Evolutionary conservation across 2,113 vertebrate genomes (phyloP).

Genomic region (Elephas maximus): DNA sequence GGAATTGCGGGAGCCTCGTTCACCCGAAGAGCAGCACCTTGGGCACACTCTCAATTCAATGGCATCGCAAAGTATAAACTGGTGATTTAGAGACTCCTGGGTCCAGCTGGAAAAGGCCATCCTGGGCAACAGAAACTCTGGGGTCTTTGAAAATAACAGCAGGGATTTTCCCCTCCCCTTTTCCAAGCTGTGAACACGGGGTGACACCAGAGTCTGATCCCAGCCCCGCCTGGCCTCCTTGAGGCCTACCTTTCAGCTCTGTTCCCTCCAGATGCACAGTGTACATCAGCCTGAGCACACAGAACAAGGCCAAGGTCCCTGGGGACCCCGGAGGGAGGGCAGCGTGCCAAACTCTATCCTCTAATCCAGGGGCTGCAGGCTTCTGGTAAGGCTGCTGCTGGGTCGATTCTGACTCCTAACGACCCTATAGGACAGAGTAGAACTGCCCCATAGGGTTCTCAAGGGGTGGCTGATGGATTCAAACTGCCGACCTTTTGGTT

Average conservation of each 20-base stretch:
- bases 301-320: background rate
- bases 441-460: too few relatives aligned
- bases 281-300: background rate
- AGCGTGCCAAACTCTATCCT: background rate
- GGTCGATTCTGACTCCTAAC: too few relatives aligned
- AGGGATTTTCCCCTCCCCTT: too few relatives aligned
- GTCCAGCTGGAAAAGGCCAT: rapidly evolving
- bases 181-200: background rate
- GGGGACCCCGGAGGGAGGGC: background rate
- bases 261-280: background rate
- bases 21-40: background rate
- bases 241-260: background rate
- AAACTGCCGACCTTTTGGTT: too few relatives aligned
- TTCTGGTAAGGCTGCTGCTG: background rate
- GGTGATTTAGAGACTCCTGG: background rate
- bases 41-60: background rate
- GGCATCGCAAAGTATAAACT: background rate
- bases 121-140: background rate
- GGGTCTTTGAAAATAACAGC: background rate
- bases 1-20: background rate
- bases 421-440: too few relatives aligned
- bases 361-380: background rate
- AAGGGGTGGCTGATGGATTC: too few relatives aligned
- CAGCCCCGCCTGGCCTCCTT: background rate
- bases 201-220: background rate